Base-by-base conservation (phyloP, 2,797 vertebrate species). In the Sebastiscus albofasciatus region DNA sequence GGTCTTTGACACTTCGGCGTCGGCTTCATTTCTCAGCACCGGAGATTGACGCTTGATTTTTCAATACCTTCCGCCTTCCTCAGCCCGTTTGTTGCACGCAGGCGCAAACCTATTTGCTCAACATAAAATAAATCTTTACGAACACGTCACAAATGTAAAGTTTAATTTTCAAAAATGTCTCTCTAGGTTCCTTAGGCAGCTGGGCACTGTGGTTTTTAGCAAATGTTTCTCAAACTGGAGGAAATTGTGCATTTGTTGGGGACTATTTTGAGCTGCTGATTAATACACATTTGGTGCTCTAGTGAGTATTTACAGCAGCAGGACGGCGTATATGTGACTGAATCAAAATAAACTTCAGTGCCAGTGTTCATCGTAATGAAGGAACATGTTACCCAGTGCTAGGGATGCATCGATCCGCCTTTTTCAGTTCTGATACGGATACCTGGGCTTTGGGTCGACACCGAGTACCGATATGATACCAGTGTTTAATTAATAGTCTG, bases 251-350 rank as follows among this genome's bases (percentile, higher is more conserved):
- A 5, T 78, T 71, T 59, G 10, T 74, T 2, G 0, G 75, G 60
- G 13, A 75, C 54, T 75, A 42, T 56, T 67, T 73, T 69, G 33
- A 60, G 42, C 67, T 65, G 66, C 3, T 8, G 26, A 65, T 84
- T 12, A 69, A 81, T 36, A 52, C 74, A 58, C 22, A 8, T 26
- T 46, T 10, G 18, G 33, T 34, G 59, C 24, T 27, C 5, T 7
- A 24, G 14, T 20, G 5, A 24, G 9, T 36, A 2, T 77, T 80
- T 39, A 8, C 2, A 1, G 61, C 18, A 59, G 52, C 20, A 65
- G 55, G 22, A 18, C 0, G 3, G 11, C 29, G 11, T 67, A 1
- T 31, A 4, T 52, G 52, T 13, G 24, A 72, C 22, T 16, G 11
- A 68, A 4, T 72, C 24, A 10, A 52, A 60, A 5, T 42, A 18